These are phyloP conservation scores for Cosmorhoe ocellata DNA, from an alignment of 2,888 invertebrate genomes.

Conservation along the genomic window DNA sequence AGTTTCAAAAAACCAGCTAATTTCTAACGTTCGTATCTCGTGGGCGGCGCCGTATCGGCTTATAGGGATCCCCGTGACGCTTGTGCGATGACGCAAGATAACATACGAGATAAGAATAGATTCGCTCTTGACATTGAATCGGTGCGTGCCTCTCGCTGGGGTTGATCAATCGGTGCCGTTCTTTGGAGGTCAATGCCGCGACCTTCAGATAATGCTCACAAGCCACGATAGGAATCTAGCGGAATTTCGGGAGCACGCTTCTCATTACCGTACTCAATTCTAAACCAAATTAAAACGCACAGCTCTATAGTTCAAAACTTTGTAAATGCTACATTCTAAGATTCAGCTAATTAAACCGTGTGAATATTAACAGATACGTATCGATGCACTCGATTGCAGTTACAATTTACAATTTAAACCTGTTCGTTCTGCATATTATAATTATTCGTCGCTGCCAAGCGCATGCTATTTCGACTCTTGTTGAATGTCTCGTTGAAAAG, in stretches of 20 bases:
- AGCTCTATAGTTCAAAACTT: not conserved
- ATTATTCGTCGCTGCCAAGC: conserved; percentile 21
- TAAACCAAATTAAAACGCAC: not conserved
- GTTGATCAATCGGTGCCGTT: conserved; percentile 44
- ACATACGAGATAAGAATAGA: conserved; percentile 47
- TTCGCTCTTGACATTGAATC: conserved; percentile 56
- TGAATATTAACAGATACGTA: conserved; percentile 27
- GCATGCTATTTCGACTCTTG: conserved; percentile 8
- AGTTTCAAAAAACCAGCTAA: conserved; percentile 22
- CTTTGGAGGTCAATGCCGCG: conserved; percentile 50
- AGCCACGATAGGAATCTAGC: conserved; percentile 31
- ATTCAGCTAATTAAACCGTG: conserved; percentile 24
- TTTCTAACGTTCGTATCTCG: conserved; percentile 19
- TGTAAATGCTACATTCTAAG: conserved; percentile 1
- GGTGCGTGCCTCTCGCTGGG: conserved; percentile 46
- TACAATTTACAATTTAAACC: conserved; percentile 17
- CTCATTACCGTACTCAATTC: not conserved
- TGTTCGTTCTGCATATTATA: conserved; percentile 18
- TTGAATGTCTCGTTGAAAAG: conserved; percentile 13
- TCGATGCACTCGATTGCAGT: conserved; percentile 24
- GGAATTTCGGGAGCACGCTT: conserved; percentile 19
- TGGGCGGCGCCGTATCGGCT: conserved; percentile 33
- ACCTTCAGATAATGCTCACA: conserved; percentile 44
- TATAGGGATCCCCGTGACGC: conserved; percentile 42
- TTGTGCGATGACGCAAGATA: conserved; percentile 41